phyloP scores from a whole-genome alignment of 2,888 invertebrate species.

The Phortica okadai region DNA sequence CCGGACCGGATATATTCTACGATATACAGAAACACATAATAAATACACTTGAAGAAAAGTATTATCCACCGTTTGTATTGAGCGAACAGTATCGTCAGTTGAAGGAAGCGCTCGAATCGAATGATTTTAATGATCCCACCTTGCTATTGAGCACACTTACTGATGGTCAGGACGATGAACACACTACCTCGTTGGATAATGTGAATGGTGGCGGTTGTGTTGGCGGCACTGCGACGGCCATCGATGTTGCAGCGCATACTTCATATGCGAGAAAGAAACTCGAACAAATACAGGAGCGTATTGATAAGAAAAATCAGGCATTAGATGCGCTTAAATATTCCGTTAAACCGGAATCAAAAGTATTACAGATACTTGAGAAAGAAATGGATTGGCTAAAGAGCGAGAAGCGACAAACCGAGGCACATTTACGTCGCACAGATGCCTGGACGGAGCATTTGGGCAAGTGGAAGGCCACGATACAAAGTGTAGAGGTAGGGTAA shows the following conservation, averaged over 20 bases:
- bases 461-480: constrained; percentile 90
- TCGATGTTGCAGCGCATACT: constrained; percentile 88
- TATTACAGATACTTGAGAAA: constrained; percentile 86
- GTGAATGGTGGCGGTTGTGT: constrained; percentile 45
- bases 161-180: constrained; percentile 66
- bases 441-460: constrained; percentile 94
- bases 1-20: constrained; percentile 91
- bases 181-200: constrained; percentile 59
- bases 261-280: constrained; percentile 89
- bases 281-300: constrained; percentile 88
- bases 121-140: constrained; percentile 76
- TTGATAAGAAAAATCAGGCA: constrained; percentile 89
- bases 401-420: constrained; percentile 88
- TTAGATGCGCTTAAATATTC: constrained; percentile 89
- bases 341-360: constrained; percentile 89
- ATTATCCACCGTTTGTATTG: constrained; percentile 91
- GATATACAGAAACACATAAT: constrained; percentile 90
- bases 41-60: constrained; percentile 88
- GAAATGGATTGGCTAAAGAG: constrained; percentile 90
- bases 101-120: constrained; percentile 74
- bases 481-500: constrained; percentile 84
- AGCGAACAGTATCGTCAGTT: constrained; percentile 88
- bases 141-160: constrained; percentile 65
- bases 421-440: constrained; percentile 90
- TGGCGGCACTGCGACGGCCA: constrained; percentile 52